Conservation (phyloP, 2,888 invertebrate species). For the Cheilosia pagana region DNA sequence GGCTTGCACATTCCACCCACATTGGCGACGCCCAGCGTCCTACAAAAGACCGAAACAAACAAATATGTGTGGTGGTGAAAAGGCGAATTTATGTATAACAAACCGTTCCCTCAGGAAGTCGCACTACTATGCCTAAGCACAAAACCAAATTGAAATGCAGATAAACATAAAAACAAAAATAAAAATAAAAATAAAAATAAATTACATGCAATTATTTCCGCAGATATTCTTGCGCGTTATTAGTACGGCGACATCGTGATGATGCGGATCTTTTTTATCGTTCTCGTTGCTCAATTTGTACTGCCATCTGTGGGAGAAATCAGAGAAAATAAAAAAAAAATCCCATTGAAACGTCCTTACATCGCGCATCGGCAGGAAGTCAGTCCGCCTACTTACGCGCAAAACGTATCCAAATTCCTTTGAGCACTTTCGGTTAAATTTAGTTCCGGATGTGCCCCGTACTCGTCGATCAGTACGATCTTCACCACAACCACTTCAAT, state of each 20-base stretch:
- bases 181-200: conserved; percentile 47
- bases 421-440: conserved; percentile 93
- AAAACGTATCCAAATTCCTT: conserved; percentile 92
- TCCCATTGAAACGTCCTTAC: conserved; percentile 31
- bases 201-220: conserved; percentile 84
- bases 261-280: conserved; percentile 92
- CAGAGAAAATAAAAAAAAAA: conserved; percentile 25
- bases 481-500: conserved; percentile 95
- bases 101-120: conserved; percentile 66
- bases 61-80: conserved; percentile 40
- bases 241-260: conserved; percentile 95
- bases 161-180: conserved; percentile 24
- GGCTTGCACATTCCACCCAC: conserved; percentile 95
- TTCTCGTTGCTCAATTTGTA: conserved; percentile 87
- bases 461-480: conserved; percentile 88
- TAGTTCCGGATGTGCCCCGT: conserved; percentile 86
- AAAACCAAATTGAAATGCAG: conserved; percentile 35
- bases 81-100: conserved; percentile 64
- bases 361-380: conserved; percentile 2
- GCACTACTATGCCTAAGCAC: not conserved
- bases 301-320: conserved; percentile 86
- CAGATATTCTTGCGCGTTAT: conserved; percentile 92
- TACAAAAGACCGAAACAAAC: conserved; percentile 78
- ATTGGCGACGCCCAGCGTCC: conserved; percentile 94
- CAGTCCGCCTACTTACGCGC: conserved; percentile 84